A percentile compares a stretch with the other conserved stretches of the same genome.
Evolutionary conservation across 2,888 invertebrate species (phyloP).

Genomic region (Chymomyza caudatula): DNA sequence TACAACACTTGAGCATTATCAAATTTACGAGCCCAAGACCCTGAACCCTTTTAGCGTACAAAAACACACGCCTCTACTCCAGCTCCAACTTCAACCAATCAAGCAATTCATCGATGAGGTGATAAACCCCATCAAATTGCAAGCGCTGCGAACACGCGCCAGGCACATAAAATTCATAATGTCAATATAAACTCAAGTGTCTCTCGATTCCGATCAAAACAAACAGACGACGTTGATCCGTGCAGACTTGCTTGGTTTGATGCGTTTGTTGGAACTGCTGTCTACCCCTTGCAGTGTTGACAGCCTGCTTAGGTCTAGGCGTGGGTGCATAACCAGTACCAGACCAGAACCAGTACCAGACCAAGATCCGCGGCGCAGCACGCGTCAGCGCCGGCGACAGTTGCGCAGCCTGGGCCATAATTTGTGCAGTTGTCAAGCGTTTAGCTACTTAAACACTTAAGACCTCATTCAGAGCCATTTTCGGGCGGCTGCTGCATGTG

Average conservation of each 20-base stretch:
- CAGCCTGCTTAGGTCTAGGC: conserved; percentile 59
- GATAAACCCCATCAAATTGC: conserved; percentile 27
- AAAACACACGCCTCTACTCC: neutral
- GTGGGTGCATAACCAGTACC: conserved; percentile 20
- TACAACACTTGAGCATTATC: conserved; percentile 60
- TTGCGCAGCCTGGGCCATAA: conserved; percentile 61
- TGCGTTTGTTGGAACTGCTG: neutral
- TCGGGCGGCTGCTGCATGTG: too few species aligned
- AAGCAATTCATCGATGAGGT: conserved; percentile 26
- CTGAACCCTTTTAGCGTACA: conserved; percentile 55
- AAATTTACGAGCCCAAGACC: conserved; percentile 54
- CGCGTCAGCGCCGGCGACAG: conserved; percentile 56
- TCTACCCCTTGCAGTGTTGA: conserved; percentile 58
- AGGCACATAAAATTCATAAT: conserved; percentile 32
- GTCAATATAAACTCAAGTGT: conserved; percentile 52
- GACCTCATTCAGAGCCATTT: conserved; percentile 42
- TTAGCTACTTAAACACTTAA: conserved; percentile 72
- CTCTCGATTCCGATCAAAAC: conserved; percentile 18
- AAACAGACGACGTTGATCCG: neutral
- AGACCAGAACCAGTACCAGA: neutral
- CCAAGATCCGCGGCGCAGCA: conserved; percentile 37
- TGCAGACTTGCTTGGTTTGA: neutral
- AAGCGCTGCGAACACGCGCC: conserved; percentile 37
- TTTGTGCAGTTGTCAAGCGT: conserved; percentile 65
- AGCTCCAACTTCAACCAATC: conserved; percentile 12